These are phyloP conservation scores for Bothrops jararaca DNA, from an alignment of 2,113 vertebrate species.

Conservation along the genomic window DNA sequence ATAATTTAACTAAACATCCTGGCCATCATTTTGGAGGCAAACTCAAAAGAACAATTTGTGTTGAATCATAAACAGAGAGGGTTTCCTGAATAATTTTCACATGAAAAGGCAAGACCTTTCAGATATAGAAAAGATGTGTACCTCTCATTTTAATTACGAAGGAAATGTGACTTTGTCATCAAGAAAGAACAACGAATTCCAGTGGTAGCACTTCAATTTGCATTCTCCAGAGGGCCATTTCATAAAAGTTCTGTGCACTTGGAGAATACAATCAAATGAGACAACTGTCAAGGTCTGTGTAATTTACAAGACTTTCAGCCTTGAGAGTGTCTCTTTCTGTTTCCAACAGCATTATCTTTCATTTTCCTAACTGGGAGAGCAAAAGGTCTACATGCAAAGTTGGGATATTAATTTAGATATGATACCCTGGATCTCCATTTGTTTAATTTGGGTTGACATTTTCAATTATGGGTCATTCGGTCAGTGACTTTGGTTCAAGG, in stretches of 20 bases:
- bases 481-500: slow-evolving; percentile 4
- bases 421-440: slow-evolving; percentile 43
- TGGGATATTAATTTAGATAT: slow-evolving; percentile 49
- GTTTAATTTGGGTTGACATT: slow-evolving; percentile 35
- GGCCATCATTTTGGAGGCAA: not conserved
- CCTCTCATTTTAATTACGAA: not conserved
- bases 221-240: slow-evolving; percentile 7
- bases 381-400: slow-evolving; percentile 36
- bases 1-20: not conserved
- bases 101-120: not conserved
- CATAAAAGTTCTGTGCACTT: not conserved
- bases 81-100: not conserved
- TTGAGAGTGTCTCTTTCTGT: slow-evolving; percentile 35
- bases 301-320: slow-evolving; percentile 33
- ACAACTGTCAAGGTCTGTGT: slow-evolving; percentile 24
- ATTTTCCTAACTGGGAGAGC: slow-evolving; percentile 41
- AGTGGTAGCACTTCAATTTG: not conserved
- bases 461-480: slow-evolving; percentile 35
- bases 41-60: not conserved
- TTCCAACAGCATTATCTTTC: slow-evolving; percentile 31
- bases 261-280: slow-evolving; percentile 1
- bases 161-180: not conserved
- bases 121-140: not conserved
- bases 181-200: not conserved
- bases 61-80: not conserved